phyloP scores from a whole-genome alignment of 2,888 invertebrate genomes.

The Limnephilus lunatus region DNA sequence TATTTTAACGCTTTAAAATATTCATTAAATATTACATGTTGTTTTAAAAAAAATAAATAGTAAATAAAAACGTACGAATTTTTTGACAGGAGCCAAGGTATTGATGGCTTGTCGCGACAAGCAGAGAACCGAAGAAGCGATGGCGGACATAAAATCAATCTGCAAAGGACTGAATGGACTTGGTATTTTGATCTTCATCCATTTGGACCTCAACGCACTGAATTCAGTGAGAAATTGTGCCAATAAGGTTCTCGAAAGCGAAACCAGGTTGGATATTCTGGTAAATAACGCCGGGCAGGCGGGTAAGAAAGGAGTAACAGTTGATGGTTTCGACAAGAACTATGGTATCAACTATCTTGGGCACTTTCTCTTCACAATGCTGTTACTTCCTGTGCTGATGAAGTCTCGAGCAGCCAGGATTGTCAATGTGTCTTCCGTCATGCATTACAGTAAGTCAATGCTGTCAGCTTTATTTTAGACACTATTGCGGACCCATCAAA shows the following conservation, averaged over 20 bases:
- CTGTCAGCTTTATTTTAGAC: not conserved
- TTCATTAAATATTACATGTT: no score
- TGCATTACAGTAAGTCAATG: not conserved
- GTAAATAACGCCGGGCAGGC: constrained; percentile 86
- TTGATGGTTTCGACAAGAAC: constrained; percentile 82
- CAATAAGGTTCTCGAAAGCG: constrained; percentile 72
- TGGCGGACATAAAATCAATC: constrained; percentile 73
- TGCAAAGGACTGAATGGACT: constrained; percentile 68
- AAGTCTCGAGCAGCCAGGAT: constrained; percentile 79
- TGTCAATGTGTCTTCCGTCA: constrained; percentile 79
- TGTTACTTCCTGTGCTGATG: constrained; percentile 79
- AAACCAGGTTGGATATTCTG: constrained; percentile 79
- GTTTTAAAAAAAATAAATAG: no score
- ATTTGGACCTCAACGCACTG: constrained; percentile 77
- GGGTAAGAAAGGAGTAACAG: constrained; percentile 76
- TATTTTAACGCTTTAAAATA: no score
- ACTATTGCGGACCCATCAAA: no score
- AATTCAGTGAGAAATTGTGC: constrained; percentile 78
- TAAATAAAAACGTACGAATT: not conserved
- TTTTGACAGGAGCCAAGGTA: constrained; percentile 75
- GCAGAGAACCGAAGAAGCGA: constrained; percentile 76
- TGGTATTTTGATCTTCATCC: constrained; percentile 72
- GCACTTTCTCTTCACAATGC: constrained; percentile 79
- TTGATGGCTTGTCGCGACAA: constrained; percentile 78
- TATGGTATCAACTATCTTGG: constrained; percentile 83